phyloP scores from a whole-genome alignment of 2,113 vertebrate genomes.

The Pseudorectes ferrugineus region DNA sequence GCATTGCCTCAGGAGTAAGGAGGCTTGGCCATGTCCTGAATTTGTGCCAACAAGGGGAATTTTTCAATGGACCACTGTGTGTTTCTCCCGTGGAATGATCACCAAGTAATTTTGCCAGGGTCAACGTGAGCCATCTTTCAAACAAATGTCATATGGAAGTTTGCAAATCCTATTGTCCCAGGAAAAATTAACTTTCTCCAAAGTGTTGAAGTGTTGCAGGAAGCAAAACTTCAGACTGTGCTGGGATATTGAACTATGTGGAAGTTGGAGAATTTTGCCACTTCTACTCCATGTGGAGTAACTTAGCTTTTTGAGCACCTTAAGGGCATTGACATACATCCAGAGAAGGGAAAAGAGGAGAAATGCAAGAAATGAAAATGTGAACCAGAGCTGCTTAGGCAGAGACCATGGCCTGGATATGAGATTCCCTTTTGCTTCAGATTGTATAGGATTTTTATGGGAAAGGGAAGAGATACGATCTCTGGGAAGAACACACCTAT shows the following conservation, averaged over 20 bases:
- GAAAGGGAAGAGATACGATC: not conserved
- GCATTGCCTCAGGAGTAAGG: not conserved
- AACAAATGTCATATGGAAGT: not conserved
- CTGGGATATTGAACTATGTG: not conserved
- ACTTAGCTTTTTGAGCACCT: slow-evolving; percentile 52
- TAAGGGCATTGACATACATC: slow-evolving; percentile 40
- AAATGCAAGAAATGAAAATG: slow-evolving; percentile 45
- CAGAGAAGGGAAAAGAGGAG: slow-evolving; percentile 5
- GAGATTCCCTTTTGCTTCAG: not conserved
- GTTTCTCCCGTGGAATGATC: not conserved
- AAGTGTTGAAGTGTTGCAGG: slow-evolving; percentile 21
- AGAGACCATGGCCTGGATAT: not conserved
- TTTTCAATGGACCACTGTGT: not conserved
- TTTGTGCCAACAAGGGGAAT: not conserved
- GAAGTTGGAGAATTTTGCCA: not conserved
- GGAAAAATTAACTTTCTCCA: not conserved
- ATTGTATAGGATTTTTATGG: not conserved
- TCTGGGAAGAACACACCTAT: not conserved
- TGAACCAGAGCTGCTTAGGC: slow-evolving; percentile 9
- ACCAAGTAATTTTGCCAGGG: not conserved
- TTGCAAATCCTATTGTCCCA: not conserved
- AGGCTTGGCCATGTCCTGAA: not conserved
- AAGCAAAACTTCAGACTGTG: not conserved
- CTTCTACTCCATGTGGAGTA: slow-evolving; percentile 20
- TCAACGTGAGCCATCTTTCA: not conserved